These are phyloP conservation scores for Chrysaora quinquecirrha DNA, from an alignment of 30 jellyfish, hydroid and myxozoan species.

Conservation along the genomic window DNA sequence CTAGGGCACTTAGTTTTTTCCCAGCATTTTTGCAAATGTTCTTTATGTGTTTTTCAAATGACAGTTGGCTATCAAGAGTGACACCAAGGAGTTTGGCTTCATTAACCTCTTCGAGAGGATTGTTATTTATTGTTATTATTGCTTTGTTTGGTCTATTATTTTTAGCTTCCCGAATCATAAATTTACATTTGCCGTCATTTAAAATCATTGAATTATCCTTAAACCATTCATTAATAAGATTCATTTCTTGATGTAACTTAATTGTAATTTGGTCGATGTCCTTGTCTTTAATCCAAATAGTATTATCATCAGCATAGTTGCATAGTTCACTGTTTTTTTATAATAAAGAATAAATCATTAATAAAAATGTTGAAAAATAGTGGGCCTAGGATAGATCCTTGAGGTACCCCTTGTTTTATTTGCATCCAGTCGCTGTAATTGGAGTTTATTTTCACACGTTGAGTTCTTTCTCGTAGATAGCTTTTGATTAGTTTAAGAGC, in stretches of 20 bases:
- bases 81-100: not conserved
- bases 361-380: constrained; percentile 14
- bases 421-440: constrained; percentile 13
- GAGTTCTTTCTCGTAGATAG: constrained; percentile 14
- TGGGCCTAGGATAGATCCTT: constrained; percentile 57
- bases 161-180: not conserved
- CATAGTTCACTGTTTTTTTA: not conserved
- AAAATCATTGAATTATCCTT: not conserved
- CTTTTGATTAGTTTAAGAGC: constrained; percentile 20
- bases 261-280: not conserved
- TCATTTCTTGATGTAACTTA: not conserved
- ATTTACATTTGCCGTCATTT: not conserved
- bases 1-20: constrained; percentile 19
- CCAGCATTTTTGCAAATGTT: constrained; percentile 36
- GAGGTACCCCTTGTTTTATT: constrained; percentile 50
- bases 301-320: constrained; percentile 47
- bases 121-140: not conserved
- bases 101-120: not conserved
- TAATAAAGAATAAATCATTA: constrained; percentile 16
- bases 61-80: constrained; percentile 6
- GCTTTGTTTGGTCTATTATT: not conserved
- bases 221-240: not conserved
- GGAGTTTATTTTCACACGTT: constrained; percentile 4
- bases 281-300: not conserved
- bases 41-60: not conserved